A percentile compares a stretch with the other conserved stretches of the same genome.
phyloP scores from a whole-genome alignment of 2,797 vertebrate genomes.

The Diglossa cyanea region DNA sequence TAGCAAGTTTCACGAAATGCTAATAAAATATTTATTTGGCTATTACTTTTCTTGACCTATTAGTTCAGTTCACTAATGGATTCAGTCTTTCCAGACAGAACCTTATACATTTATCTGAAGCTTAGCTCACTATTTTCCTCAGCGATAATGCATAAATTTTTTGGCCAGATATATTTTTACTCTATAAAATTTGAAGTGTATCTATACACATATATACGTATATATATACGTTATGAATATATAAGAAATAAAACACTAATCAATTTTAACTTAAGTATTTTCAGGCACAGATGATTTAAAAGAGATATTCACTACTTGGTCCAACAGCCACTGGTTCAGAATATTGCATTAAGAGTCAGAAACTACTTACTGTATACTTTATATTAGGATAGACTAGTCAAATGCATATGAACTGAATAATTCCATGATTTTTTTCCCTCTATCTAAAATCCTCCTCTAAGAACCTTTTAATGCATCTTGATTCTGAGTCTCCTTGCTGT shows the following conservation, averaged over 20 bases:
- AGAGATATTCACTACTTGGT: neutral
- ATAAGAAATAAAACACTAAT: neutral
- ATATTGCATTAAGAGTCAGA: neutral
- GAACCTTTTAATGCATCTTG: neutral
- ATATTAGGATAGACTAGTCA: neutral
- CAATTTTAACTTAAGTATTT: neutral
- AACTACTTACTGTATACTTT: neutral
- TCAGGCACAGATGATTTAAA: neutral
- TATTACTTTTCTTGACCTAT: conserved; percentile 93
- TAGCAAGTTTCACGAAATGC: conserved; percentile 86
- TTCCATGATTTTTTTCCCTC: neutral
- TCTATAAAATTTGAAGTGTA: neutral
- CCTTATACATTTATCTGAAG: conserved; percentile 82
- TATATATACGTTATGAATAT: neutral
- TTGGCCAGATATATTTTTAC: neutral
- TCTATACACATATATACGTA: neutral
- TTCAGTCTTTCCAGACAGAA: conserved; percentile 83
- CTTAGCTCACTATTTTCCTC: neutral
- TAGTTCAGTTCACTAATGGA: conserved; percentile 90
- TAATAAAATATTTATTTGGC: conserved; percentile 95
- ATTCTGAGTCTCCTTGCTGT: neutral
- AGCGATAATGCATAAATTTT: neutral
- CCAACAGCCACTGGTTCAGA: neutral
- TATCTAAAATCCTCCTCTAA: neutral
- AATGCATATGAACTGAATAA: neutral